Percentiles rank a stretch among this genome's conserved stretches.
phyloP scores from a whole-genome alignment of 2,797 vertebrate species.

The Halcyon smyrnensis region DNA sequence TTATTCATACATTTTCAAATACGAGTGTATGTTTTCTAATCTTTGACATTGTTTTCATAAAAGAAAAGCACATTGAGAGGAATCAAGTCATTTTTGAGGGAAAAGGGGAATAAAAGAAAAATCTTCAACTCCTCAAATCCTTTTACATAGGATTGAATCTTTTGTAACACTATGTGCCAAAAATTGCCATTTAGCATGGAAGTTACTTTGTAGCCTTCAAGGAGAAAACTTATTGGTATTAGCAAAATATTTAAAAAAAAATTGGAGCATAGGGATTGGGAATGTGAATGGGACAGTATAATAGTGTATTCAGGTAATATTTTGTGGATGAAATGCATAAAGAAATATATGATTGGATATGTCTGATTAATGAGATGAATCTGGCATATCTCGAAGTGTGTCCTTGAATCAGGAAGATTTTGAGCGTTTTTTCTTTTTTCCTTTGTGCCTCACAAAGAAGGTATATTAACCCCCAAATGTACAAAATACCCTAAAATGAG shows the following conservation, averaged over 20 bases:
- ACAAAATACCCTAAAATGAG: neutral
- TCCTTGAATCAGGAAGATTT: neutral
- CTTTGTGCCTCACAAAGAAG: neutral
- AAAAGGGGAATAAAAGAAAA: neutral
- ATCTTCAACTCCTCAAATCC: fast-evolving
- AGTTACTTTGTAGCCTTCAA: neutral
- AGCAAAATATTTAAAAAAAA: neutral
- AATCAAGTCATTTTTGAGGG: neutral
- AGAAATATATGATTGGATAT: neutral
- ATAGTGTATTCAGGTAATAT: neutral
- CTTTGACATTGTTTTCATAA: neutral
- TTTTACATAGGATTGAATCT: neutral
- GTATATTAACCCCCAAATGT: neutral
- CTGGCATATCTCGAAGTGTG: neutral
- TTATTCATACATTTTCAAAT: neutral
- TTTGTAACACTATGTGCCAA: neutral
- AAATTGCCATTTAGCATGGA: neutral
- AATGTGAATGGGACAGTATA: neutral
- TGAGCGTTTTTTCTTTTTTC: neutral
- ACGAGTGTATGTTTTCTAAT: neutral
- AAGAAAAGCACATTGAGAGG: neutral
- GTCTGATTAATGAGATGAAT: neutral
- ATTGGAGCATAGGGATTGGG: neutral
- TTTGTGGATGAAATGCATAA: neutral
- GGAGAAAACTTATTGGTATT: neutral